Evolutionary conservation across 2,888 invertebrate species (phyloP).

Genomic region (Horisme vitalbata): DNA sequence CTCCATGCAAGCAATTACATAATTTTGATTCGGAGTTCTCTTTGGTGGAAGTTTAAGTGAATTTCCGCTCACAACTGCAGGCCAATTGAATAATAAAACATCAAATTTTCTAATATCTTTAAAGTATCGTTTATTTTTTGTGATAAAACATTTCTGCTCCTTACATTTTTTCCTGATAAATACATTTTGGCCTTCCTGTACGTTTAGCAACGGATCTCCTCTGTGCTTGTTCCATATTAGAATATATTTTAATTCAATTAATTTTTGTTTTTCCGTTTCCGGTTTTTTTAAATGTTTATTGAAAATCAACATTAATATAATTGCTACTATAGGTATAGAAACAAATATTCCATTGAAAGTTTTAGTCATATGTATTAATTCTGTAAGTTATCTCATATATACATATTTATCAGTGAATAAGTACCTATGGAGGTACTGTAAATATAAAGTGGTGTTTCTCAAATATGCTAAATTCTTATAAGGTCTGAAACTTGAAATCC

Average conservation of each 20-base stretch:
- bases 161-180: slow-evolving; percentile 44
- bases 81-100: slow-evolving; percentile 45
- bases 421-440: too few relatives aligned
- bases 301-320: too few relatives aligned
- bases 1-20: slow-evolving; percentile 48
- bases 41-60: slow-evolving; percentile 21
- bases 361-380: too few relatives aligned
- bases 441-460: too few relatives aligned
- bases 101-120: slow-evolving; percentile 42
- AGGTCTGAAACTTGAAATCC: too few relatives aligned
- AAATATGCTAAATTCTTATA: too few relatives aligned
- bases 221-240: slow-evolving; percentile 45
- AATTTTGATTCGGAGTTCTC: slow-evolving; percentile 44
- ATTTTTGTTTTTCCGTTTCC: too few relatives aligned
- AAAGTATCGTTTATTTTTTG: slow-evolving; percentile 35
- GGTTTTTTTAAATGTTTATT: too few relatives aligned
- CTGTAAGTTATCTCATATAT: too few relatives aligned
- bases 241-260: slow-evolving; percentile 33
- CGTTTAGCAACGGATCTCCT: slow-evolving; percentile 40
- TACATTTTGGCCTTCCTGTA: slow-evolving; percentile 38
- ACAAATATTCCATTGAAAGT: too few relatives aligned
- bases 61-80: slow-evolving; percentile 36
- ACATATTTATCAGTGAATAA: too few relatives aligned
- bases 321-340: too few relatives aligned
- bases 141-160: slow-evolving; percentile 46